Evolutionary conservation across 2,797 vertebrate species (phyloP).

Genomic region (Cossypha niveicapilla): DNA sequence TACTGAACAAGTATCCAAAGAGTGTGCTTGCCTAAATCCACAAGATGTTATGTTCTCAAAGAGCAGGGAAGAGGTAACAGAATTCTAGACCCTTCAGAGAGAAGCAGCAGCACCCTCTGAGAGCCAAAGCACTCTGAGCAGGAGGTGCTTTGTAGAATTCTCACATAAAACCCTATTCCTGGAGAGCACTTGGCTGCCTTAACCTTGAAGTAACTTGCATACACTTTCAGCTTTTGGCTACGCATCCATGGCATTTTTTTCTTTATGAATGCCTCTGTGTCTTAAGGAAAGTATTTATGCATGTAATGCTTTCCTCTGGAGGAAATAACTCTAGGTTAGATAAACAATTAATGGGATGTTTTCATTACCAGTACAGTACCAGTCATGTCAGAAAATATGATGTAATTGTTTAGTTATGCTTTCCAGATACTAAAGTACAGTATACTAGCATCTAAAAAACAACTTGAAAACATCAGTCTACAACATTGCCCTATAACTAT

Average conservation of each 20-base stretch:
- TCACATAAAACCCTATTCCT: background rate
- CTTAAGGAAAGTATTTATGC: background rate
- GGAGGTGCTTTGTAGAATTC: background rate
- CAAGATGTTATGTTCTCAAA: background rate
- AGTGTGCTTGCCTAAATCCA: background rate
- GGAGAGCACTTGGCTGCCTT: background rate
- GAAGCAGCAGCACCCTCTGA: background rate
- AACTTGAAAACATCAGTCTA: background rate
- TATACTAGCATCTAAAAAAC: background rate
- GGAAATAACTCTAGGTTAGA: background rate
- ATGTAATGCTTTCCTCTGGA: background rate
- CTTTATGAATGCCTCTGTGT: background rate
- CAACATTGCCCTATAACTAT: background rate
- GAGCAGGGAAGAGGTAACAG: background rate
- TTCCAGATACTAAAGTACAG: background rate
- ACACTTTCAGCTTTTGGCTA: background rate
- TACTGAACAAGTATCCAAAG: background rate
- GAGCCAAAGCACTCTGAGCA: background rate
- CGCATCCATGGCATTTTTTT: background rate
- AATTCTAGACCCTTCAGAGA: background rate
- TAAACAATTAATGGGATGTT: background rate
- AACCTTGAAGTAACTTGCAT: background rate
- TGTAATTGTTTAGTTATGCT: background rate
- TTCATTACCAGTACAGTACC: background rate
- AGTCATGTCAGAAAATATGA: background rate